These are phyloP conservation scores for Stratiolaelaps scimitus DNA, from an alignment of 1,140 invertebrate genomes.

Conservation along the genomic window DNA sequence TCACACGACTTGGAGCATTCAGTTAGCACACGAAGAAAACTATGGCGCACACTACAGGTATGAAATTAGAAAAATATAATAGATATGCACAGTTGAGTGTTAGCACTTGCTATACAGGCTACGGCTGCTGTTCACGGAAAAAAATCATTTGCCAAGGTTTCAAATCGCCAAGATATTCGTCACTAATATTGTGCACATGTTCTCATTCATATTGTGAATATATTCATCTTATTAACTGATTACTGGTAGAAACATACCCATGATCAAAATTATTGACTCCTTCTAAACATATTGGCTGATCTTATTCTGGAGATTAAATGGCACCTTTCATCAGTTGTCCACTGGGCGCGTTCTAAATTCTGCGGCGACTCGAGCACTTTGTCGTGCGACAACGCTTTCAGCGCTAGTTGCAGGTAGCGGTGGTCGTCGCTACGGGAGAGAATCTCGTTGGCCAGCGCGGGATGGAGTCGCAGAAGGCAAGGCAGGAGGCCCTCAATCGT, in stretches of 20 bases:
- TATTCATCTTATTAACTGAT: too few species aligned
- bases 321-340: constrained; percentile 7
- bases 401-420: background rate
- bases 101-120: too few species aligned
- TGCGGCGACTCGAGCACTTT: background rate
- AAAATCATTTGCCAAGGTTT: background rate
- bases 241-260: too few species aligned
- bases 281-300: too few species aligned
- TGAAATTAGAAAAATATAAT: background rate
- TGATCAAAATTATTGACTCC: too few species aligned
- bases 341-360: background rate
- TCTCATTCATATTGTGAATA: too few species aligned
- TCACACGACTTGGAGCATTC: constrained; percentile 21
- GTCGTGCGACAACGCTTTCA: background rate
- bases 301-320: too few species aligned
- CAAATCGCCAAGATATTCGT: background rate
- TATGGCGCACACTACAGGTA: background rate
- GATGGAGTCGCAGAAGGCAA: background rate
- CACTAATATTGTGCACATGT: background rate
- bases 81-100: too few species aligned
- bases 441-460: background rate
- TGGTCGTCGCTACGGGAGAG: background rate
- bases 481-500: constrained; percentile 1
- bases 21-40: background rate
- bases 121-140: too few species aligned